phyloP scores from a whole-genome alignment of 2,888 invertebrate species.

The Eurois occulta region DNA sequence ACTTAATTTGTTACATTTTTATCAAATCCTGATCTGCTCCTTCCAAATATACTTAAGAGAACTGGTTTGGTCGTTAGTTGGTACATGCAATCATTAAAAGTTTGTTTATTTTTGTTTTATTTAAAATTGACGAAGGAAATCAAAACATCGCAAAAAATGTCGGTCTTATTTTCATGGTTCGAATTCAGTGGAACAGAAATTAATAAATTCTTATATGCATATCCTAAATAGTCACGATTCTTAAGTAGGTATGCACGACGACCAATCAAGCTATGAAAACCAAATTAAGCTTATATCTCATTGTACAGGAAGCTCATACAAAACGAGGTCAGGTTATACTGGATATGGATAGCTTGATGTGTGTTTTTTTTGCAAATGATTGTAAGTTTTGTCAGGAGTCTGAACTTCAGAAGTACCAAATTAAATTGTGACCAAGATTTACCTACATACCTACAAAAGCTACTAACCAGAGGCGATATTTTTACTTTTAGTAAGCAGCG shows the following conservation, averaged over 20 bases:
- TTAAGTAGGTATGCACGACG: background rate
- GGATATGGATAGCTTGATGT: too few species aligned
- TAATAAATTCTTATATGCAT: background rate
- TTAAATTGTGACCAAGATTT: background rate
- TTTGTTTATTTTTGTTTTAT: conserved; percentile 35
- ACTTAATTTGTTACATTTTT: conserved; percentile 40
- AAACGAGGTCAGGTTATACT: too few species aligned
- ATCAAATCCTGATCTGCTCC: conserved; percentile 6
- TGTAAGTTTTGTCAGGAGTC: background rate
- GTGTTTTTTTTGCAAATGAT: background rate
- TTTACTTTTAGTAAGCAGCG: background rate
- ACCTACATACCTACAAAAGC: background rate
- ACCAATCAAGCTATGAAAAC: too few species aligned
- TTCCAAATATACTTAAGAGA: conserved; percentile 28
- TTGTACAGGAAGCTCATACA: background rate
- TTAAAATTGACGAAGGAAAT: conserved; percentile 18
- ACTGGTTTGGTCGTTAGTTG: conserved; percentile 43
- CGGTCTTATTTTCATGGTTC: conserved; percentile 12
- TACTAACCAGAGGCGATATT: background rate
- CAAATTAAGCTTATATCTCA: too few species aligned
- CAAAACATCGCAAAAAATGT: conserved; percentile 27
- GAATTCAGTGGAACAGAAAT: conserved; percentile 15
- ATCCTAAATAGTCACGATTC: conserved; percentile 9
- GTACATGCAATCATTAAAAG: conserved; percentile 17
- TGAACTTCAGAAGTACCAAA: background rate